phyloP scores from a whole-genome alignment of 2,113 vertebrate species.

The Toxotes jaculatrix region DNA sequence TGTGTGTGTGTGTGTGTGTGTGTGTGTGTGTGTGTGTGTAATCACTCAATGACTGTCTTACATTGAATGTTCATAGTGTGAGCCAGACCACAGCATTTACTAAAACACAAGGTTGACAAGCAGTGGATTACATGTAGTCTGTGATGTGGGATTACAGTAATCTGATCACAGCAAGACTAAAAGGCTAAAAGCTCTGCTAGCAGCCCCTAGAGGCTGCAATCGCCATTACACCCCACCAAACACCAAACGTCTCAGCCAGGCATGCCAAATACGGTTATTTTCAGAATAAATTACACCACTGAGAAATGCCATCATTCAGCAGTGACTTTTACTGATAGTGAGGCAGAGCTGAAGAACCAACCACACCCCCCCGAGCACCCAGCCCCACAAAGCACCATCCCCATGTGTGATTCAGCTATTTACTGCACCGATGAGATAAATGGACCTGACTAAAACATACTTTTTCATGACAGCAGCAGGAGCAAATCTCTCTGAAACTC shows the following conservation, averaged over 20 bases:
- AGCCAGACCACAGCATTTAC: background rate
- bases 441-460: too few relatives aligned
- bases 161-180: slow-evolving; percentile 5
- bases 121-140: slow-evolving; percentile 18
- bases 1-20: background rate
- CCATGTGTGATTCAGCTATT: too few relatives aligned
- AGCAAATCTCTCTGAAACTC: too few relatives aligned
- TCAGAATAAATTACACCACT: background rate
- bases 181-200: background rate
- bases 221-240: background rate
- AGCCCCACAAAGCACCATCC: too few relatives aligned
- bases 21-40: slow-evolving; percentile 7
- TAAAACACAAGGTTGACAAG: slow-evolving; percentile 27
- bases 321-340: too few relatives aligned
- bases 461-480: too few relatives aligned
- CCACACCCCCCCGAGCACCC: too few relatives aligned
- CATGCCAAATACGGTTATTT: background rate
- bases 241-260: background rate
- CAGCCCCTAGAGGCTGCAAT: background rate
- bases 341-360: too few relatives aligned
- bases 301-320: background rate
- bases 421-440: too few relatives aligned
- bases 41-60: slow-evolving; percentile 28
- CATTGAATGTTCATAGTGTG: slow-evolving; percentile 8
- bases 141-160: slow-evolving; percentile 34